Evolutionary conservation across 1,140 invertebrate species (phyloP), one percentile per base, ranked within the genome.

Genomic region (Riptortus pedestris): DNA sequence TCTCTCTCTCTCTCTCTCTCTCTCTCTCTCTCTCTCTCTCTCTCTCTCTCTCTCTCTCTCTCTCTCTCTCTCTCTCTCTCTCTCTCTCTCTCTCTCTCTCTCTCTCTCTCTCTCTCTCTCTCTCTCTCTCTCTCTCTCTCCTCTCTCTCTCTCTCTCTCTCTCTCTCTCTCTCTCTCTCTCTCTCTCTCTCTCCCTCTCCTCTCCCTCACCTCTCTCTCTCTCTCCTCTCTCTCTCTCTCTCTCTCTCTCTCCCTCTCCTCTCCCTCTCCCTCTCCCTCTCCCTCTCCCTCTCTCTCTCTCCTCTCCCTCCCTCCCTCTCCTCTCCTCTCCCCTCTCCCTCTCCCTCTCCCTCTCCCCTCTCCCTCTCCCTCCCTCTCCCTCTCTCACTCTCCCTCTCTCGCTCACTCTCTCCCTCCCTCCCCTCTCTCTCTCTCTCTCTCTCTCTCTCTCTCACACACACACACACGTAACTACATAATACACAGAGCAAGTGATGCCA

Each of bases 391-490:
- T 82, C 70, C 93, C 90, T 38, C 91, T 75, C 14, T 7, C 14
- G 5, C 74, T 43, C 80, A 78, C 68, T 75, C 76, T 63, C 78
- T 79, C 58, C 80, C 74, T 65, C 79, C 79, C 55, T 85, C 81
- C 68, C 87, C 82, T 69, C 89, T 85, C 66, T 87, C 85, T 68
- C 85, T 38, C 83, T 61, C 86, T 81, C 72, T 80, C 82, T n/a
- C 65, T 91, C 87, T 65, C 88, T 82, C 1, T 84, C 79, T 58
- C 87, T 80, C 16, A 93, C 75, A 71, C 88, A 82, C 70, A 94
- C 90, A 38, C 91, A 75, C 14, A 38, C 14, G 5, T 38, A 5
- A 7, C 31, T 38, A 14, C 14, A 7, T 38, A 38, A 7, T 38
- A 5, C 5, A 38, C 31, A 38, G 5, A 7, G 5, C 31, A 38